These are phyloP conservation scores for Cataglyphis livida DNA, from an alignment of 2,888 invertebrate species.

Conservation along the genomic window DNA sequence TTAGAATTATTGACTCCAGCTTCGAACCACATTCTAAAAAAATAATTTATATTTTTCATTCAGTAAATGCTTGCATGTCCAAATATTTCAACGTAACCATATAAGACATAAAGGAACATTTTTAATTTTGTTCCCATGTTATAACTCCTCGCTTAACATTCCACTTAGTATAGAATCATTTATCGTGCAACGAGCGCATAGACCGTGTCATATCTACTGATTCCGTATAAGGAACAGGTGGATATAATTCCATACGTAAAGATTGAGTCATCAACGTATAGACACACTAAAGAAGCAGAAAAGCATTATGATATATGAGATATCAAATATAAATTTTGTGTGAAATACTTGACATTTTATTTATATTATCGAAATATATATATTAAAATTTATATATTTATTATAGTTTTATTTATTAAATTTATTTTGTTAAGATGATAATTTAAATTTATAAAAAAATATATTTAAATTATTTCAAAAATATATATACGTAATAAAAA, in stretches of 20 bases:
- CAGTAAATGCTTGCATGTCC: background rate
- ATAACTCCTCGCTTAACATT: slow-evolving; percentile 26
- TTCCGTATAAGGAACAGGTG: slow-evolving; percentile 46
- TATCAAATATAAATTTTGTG: slow-evolving; percentile 1
- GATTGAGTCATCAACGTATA: slow-evolving; percentile 43
- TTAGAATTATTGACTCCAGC: background rate
- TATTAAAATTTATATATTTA: no score
- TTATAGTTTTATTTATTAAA: no score
- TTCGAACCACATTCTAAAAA: background rate
- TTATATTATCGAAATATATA: background rate
- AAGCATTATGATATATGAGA: background rate
- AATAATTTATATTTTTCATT: no score
- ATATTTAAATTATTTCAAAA: background rate
- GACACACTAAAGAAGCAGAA: background rate
- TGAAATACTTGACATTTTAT: background rate
- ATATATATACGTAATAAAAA: background rate
- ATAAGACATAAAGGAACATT: background rate
- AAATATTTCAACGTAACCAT: background rate
- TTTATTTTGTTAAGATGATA: no score
- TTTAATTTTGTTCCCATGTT: background rate
- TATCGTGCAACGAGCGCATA: slow-evolving; percentile 29
- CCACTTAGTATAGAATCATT: background rate
- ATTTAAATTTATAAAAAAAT: no score
- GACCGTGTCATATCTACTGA: slow-evolving; percentile 12
- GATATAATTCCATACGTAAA: slow-evolving; percentile 17